These are phyloP conservation scores for Pterois miles DNA, from an alignment of 2,797 vertebrate species.

Conservation along the genomic window DNA sequence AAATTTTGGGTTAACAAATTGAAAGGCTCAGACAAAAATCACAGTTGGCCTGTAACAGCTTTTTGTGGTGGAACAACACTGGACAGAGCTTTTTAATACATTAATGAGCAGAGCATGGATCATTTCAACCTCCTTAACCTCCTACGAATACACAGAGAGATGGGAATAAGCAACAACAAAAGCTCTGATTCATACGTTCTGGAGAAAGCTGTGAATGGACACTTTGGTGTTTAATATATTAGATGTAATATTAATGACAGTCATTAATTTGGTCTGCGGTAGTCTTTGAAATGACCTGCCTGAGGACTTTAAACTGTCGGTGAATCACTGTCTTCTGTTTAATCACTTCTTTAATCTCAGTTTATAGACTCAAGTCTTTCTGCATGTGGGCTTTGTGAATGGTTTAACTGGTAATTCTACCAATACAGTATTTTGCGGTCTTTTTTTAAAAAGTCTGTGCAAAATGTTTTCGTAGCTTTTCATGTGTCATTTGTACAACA, in stretches of 20 bases:
- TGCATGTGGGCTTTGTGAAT: not conserved
- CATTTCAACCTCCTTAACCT: not conserved
- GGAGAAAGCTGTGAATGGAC: not conserved
- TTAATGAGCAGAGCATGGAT: not conserved
- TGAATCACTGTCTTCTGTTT: constrained; percentile 27
- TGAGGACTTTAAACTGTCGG: constrained; percentile 1
- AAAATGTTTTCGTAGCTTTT: too few species aligned
- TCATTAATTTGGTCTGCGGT: constrained; percentile 16
- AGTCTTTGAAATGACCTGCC: constrained; percentile 6
- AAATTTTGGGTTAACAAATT: constrained; percentile 7
- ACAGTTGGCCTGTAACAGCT: constrained; percentile 6
- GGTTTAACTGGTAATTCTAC: not conserved
- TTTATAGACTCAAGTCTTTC: constrained; percentile 18
- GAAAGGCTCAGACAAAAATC: constrained; percentile 10
- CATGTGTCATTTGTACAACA: too few species aligned
- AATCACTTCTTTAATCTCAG: constrained; percentile 22
- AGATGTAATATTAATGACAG: not conserved
- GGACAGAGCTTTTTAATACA: constrained; percentile 22
- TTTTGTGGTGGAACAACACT: not conserved
- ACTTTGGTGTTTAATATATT: not conserved
- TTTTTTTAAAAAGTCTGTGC: not conserved
- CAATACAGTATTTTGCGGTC: not conserved
- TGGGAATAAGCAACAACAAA: not conserved
- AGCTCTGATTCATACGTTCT: not conserved
- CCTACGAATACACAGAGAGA: not conserved